Evolutionary conservation across 2,888 invertebrate genomes (phyloP), one percentile per base, ranked within the genome.

Genomic region (Dryadula phaetusa): DNA sequence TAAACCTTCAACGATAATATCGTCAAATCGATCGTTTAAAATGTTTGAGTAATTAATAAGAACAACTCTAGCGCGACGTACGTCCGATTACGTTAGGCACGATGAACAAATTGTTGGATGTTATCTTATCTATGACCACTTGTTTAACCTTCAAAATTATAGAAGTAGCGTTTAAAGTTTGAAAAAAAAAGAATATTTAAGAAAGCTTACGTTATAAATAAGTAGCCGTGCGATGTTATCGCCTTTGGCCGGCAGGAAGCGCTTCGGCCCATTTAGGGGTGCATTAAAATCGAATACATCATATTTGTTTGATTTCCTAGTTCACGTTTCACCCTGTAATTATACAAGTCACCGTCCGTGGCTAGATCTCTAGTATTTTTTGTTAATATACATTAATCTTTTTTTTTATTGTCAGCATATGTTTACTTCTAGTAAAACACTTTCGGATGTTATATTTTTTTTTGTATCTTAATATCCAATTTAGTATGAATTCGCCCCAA

Each of bases 261-360:
- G 89, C 90, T 88, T 89, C 90, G 81, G 83, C 86, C 88, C 88
- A 91, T 93, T 93, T 92, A 93, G 85, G 92, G 93, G 90, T 93
- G 92, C 92, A 93, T 93, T 93, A 93, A 93, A 93, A 92, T 90
- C 92, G 90, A 86, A 93, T 93, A 91, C 92, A 93, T 93, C 93
- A 93, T 93, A 92, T 92, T 92, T 93, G 93, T 93, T 93, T 93
- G 93, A 93, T 93, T 93, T 93, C 92, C 90, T 90, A 92, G 91
- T 87, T 89, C 87, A 84, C 87, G 87, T 90, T 91, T 87, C 86
- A 90, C 89, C 90, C 91, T 90, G 88, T 92, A 90, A 92, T 92
- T 92, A 92, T 89, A 92, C 86, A 86, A 91, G 89, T 88, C 88
- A 87, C 91, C 89, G 90, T 82, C 86, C 86, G 82, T 85, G 86